Evolutionary conservation across 35 echinoderm and acorn worm species (phyloP), one percentile per base, ranked within the genome.

Genomic region (Acanthaster planci): DNA sequence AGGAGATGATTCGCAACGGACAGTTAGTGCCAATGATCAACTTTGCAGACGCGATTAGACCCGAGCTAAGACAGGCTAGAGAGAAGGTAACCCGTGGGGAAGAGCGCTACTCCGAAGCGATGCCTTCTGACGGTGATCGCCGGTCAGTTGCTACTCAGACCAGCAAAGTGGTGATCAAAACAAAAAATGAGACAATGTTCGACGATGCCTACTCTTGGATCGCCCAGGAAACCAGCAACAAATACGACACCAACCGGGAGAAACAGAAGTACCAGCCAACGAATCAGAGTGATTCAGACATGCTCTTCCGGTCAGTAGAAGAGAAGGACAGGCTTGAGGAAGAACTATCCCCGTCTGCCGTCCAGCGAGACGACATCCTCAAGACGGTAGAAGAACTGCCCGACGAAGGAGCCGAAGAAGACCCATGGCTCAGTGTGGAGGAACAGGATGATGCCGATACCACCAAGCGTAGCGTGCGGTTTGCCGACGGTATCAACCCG

Each of bases 91-190:
- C 23, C 64, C 18, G 64, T 7, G 34, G 18, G 42, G 42, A 12
- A 31, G 64, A 19, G 14, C 22, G 64, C 34, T 72, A 72, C 34
- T 26, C 23, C 64, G 30, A 72, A 29, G 21, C 64, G 26, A 29
- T 30, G 30, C 64, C 56, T 59, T 18, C 17, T 59, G 56, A 31
- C 23, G 34, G 64, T 72, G 3, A 26, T 31, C 26, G 64, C 26
- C 7, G 34, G 64, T 72, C 64, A 29, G 64, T 72, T 72, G 18
- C 64, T 34, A 72, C 64, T 12, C 64, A 72, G 34, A 72, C 64
- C 23, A 14, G 26, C 8, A 72, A 72, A 29, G 10, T 27, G 26
- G 26, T 72, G 26, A 26, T 10, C 14, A 30, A 31, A 26, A 16
- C 23, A 19, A 72, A 26, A 2, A 30, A 34, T 34, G 64, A 72